These are phyloP conservation scores for Leucophenga varia DNA, from an alignment of 1,140 invertebrate genomes.

Conservation along the genomic window DNA sequence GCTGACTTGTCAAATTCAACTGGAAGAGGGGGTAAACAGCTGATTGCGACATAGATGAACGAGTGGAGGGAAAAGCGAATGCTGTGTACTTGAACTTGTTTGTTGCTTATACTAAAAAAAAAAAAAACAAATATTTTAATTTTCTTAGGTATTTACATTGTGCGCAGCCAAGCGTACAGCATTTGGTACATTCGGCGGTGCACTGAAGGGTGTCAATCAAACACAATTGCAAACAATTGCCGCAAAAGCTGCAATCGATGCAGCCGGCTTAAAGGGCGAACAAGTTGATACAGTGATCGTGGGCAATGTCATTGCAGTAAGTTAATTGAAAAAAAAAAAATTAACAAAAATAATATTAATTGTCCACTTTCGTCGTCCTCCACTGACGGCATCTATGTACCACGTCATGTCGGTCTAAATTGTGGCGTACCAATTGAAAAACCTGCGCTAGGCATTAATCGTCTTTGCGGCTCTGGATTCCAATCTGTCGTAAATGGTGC, in stretches of 20 bases:
- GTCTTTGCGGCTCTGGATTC: slow-evolving; percentile 94
- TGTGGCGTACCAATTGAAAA: slow-evolving; percentile 80
- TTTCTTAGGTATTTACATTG: slow-evolving; percentile 89
- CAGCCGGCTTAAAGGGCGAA: slow-evolving; percentile 80
- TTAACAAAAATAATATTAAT: slow-evolving; percentile 2
- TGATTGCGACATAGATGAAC: slow-evolving; percentile 22
- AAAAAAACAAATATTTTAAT: no score
- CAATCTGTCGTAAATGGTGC: slow-evolving; percentile 89
- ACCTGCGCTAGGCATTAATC: slow-evolving; percentile 82
- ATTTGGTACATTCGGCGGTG: slow-evolving; percentile 96
- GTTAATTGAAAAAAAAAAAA: slow-evolving; percentile 14
- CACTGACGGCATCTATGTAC: slow-evolving; percentile 82
- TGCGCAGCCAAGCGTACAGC: slow-evolving; percentile 97
- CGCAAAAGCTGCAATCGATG: slow-evolving; percentile 77
- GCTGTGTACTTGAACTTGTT: no score
- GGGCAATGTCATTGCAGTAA: slow-evolving; percentile 87
- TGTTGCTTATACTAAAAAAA: no score
- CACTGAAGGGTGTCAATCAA: slow-evolving; percentile 78
- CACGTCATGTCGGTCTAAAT: slow-evolving; percentile 82
- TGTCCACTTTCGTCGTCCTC: slow-evolving; percentile 58
- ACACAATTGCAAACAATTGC: slow-evolving; percentile 85
- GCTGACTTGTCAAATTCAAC: no score
- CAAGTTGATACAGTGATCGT: slow-evolving; percentile 82
- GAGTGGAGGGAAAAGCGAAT: slow-evolving; percentile 30
- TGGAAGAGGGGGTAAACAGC: no score